phyloP scores from a whole-genome alignment of 1,140 invertebrate species.

The Tetragonula clypearis region DNA sequence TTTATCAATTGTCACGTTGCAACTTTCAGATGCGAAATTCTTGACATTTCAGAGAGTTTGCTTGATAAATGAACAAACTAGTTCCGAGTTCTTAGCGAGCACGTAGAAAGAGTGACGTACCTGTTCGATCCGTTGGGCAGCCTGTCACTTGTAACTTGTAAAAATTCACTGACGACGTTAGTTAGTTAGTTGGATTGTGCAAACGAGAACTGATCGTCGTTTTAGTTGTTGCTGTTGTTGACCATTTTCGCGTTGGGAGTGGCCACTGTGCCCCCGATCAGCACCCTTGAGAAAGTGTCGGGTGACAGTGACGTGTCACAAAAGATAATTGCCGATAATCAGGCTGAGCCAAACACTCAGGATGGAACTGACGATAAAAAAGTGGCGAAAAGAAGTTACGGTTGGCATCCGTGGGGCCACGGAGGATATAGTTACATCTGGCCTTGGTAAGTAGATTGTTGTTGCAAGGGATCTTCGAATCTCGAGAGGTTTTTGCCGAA shows the following conservation, averaged over 20 bases:
- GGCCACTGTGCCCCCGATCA: conserved; percentile 8
- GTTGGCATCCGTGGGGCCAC: conserved; percentile 52
- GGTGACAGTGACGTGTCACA: conserved; percentile 43
- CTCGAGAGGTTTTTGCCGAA: neutral
- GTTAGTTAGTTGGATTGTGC: neutral
- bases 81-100: too few species aligned
- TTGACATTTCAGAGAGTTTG: too few species aligned
- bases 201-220: conserved; percentile 6
- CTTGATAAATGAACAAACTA: too few species aligned
- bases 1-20: too few species aligned
- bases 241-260: conserved; percentile 49
- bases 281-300: conserved; percentile 25
- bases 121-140: too few species aligned
- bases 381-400: conserved; percentile 68
- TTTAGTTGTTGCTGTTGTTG: conserved; percentile 64
- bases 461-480: neutral
- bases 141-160: neutral
- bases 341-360: conserved; percentile 29
- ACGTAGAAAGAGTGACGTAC: too few species aligned
- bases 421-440: conserved; percentile 55
- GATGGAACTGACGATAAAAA: conserved; percentile 58
- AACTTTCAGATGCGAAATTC: too few species aligned
- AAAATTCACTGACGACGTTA: neutral
- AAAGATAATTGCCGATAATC: conserved; percentile 25
- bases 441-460: conserved; percentile 64